Evolutionary conservation across 64 coral and sea anemone species (phyloP).

Genomic region (Pocillopora damicornis): DNA sequence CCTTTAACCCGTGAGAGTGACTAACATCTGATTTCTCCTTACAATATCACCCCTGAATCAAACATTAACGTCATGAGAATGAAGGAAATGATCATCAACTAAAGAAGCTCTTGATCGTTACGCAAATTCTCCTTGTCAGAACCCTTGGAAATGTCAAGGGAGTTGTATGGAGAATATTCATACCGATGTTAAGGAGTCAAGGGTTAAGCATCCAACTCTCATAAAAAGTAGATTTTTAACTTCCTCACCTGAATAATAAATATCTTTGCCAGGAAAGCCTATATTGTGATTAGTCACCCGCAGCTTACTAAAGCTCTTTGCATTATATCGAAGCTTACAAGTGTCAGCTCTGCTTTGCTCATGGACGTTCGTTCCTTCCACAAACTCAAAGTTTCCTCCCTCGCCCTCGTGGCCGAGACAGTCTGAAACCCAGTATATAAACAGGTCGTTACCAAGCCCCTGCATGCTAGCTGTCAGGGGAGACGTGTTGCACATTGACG

Average conservation of each 20-base stretch:
- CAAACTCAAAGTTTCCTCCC: conserved; percentile 88
- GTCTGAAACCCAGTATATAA: conserved; percentile 93
- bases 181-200: no score
- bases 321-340: conserved; percentile 83
- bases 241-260: conserved; percentile 90
- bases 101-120: no score
- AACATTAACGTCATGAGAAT: no score
- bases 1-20: no score
- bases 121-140: no score
- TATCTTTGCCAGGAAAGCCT: conserved; percentile 85
- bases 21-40: no score
- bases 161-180: no score
- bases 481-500: conserved; percentile 83
- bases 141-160: no score
- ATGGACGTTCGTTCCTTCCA: conserved; percentile 97
- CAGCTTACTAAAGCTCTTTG: conserved; percentile 94
- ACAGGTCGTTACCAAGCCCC: conserved; percentile 85
- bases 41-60: no score
- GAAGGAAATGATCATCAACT: no score
- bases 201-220: no score
- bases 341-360: conserved; percentile 98
- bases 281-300: conserved; percentile 73
- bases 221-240: neutral
- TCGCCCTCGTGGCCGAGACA: conserved; percentile 90
- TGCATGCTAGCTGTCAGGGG: conserved; percentile 89